Base-by-base conservation (phyloP, 2,797 vertebrate genomes). In the Eupleurogrammus muticus region DNA sequence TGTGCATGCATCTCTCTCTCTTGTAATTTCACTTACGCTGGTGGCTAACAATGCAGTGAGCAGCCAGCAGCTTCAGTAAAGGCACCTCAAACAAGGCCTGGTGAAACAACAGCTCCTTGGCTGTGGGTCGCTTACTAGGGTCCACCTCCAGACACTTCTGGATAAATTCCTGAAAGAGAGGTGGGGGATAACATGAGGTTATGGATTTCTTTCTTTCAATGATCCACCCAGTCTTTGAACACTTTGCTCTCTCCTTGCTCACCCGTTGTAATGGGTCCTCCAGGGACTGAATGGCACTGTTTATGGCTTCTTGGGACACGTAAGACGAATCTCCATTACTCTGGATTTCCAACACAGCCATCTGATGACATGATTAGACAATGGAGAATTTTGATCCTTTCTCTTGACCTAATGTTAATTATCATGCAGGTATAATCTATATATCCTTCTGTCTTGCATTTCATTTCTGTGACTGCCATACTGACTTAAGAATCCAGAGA, bases 291-390 rank as follows among this genome's bases (percentile, higher is more conserved):
- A 99, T 99, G 92, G 98, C 97, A 90, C 93, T 98, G 90, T 96
- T 98, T 84, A 99, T 99, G 85, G 97, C 97, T 94, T 99, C 98
- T 89, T 98, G 98, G n/a, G 98, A 96, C 83, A 99, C 98, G 0
- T 97, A 98, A 0, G 98, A 98, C 0, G 98, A 98, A 79, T 99
- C 98, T 24, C 98, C 98, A 1, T 99, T 99, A 77, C 97, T 97
- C 86, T 99, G 98, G 88, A 99, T 99, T 90, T 99, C 98, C 84
- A 99, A 92, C 77, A 99, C 98, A 0, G 98, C 98, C 98, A 99
- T 99, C 98, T 99, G 88, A 40, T 55, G 62, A 42, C 10, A 47
- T 0, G n/a, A 60, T 9, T 1, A 8, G 47, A 77, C 52, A 66
- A 36, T 35, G 11, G 14, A 49, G 17, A 49, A 14, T 24, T n/a